These are phyloP conservation scores for Vimba vimba DNA, from an alignment of 2,113 vertebrate genomes.

Conservation along the genomic window DNA sequence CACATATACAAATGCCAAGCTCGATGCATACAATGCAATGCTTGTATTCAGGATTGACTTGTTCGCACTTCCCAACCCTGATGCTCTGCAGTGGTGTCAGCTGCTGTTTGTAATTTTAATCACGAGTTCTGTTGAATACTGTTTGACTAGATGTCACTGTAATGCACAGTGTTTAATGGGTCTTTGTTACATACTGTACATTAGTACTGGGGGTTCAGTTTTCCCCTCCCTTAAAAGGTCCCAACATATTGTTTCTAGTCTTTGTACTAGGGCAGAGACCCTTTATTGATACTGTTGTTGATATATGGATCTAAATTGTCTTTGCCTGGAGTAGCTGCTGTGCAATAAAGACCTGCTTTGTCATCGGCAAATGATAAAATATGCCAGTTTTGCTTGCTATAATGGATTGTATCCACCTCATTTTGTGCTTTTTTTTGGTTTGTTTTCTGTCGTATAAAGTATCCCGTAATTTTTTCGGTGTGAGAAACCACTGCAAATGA, in stretches of 20 bases:
- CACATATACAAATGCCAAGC: background rate
- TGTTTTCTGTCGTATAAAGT: too few species aligned
- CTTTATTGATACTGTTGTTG: background rate
- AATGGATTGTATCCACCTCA: background rate
- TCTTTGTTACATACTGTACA: background rate
- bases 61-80: conserved; percentile 4
- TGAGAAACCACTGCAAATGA: too few species aligned
- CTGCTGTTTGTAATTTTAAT: conserved; percentile 12
- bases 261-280: background rate
- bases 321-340: background rate
- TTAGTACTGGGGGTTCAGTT: background rate
- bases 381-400: background rate
- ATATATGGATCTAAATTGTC: background rate
- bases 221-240: background rate
- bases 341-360: background rate
- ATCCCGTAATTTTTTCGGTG: too few species aligned
- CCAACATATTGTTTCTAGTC: background rate
- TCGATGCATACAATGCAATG: background rate
- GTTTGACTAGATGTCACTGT: background rate
- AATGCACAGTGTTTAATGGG: background rate
- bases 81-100: background rate
- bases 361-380: background rate
- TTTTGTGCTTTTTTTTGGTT: background rate
- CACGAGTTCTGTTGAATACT: conserved; percentile 1
- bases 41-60: background rate